phyloP scores from a whole-genome alignment of 2,888 invertebrate genomes.

The Sericinus montela region DNA sequence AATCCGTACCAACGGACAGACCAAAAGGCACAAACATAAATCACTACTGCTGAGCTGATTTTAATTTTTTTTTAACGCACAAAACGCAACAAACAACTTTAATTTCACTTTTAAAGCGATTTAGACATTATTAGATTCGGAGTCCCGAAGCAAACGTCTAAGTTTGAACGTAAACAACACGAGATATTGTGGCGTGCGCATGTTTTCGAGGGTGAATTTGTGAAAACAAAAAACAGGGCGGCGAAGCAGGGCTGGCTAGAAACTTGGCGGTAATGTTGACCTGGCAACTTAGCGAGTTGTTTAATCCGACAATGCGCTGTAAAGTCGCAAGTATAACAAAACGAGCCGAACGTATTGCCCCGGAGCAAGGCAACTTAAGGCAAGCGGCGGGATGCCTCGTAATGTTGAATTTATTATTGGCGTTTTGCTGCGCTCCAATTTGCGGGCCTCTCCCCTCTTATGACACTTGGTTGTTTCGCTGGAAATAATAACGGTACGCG shows the following conservation, averaged over 20 bases:
- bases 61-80: slow-evolving; percentile 38
- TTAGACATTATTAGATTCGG: slow-evolving; percentile 32
- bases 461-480: slow-evolving; percentile 56
- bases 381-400: slow-evolving; percentile 70
- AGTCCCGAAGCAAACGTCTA: slow-evolving; percentile 44
- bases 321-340: slow-evolving; percentile 75
- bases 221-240: slow-evolving; percentile 49
- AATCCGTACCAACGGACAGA: slow-evolving; percentile 60
- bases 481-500: slow-evolving; percentile 55
- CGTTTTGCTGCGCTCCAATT: slow-evolving; percentile 56
- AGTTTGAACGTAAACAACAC: slow-evolving; percentile 43
- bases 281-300: slow-evolving; percentile 68
- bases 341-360: slow-evolving; percentile 49
- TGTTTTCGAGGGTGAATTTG: slow-evolving; percentile 51
- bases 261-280: slow-evolving; percentile 62
- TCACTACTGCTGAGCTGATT: slow-evolving; percentile 63
- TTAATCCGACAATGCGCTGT: slow-evolving; percentile 67
- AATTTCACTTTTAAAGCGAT: slow-evolving; percentile 9
- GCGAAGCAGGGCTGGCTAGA: slow-evolving; percentile 43
- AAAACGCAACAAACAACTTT: slow-evolving; percentile 49
- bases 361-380: slow-evolving; percentile 68
- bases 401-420: slow-evolving; percentile 72
- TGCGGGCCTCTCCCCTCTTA: slow-evolving; percentile 54
- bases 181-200: slow-evolving; percentile 40
- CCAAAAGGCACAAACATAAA: slow-evolving; percentile 62